These are phyloP conservation scores for Belgica antarctica DNA, from an alignment of 2,888 invertebrate genomes.

Conservation along the genomic window DNA sequence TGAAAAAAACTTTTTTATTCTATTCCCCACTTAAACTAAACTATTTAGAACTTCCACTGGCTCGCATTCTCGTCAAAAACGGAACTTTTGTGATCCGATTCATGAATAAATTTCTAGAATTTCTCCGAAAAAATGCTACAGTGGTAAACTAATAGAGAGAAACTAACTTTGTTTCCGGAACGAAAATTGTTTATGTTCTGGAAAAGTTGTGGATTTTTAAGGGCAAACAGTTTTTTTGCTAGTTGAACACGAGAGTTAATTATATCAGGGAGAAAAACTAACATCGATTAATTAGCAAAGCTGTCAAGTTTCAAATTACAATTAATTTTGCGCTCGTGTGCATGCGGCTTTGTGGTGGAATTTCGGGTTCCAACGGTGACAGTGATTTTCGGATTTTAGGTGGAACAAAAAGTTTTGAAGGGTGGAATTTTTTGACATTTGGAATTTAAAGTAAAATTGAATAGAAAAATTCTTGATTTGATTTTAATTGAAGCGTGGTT, in stretches of 20 bases:
- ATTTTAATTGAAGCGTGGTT: too few species aligned
- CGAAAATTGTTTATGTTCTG: neutral
- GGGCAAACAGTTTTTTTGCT: too few species aligned
- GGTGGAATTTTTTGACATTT: neutral
- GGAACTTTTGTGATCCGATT: neutral
- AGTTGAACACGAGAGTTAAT: slow-evolving; percentile 31
- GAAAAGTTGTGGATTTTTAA: slow-evolving; percentile 2
- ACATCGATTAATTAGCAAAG: slow-evolving; percentile 36
- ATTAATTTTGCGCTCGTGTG: slow-evolving; percentile 2
- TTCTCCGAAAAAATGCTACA: neutral
- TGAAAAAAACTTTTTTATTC: slow-evolving; percentile 15
- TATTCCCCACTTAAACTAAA: slow-evolving; percentile 35
- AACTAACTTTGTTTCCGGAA: slow-evolving; percentile 8
- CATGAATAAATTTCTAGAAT: neutral
- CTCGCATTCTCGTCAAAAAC: neutral
- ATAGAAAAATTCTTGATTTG: too few species aligned
- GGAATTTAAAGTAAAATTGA: too few species aligned
- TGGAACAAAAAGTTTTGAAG: neutral
- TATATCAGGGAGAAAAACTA: slow-evolving; percentile 17
- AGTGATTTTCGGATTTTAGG: neutral
- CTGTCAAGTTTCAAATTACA: slow-evolving; percentile 5
- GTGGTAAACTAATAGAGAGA: slow-evolving; percentile 9
- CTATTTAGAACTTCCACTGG: slow-evolving; percentile 31
- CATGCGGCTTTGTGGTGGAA: slow-evolving; percentile 6
- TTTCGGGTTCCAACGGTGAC: neutral